Percentiles rank a stretch among this genome's conserved stretches.
Evolutionary conservation across 2,888 invertebrate genomes (phyloP).

Genomic region (Enchytraeus crypticus): DNA sequence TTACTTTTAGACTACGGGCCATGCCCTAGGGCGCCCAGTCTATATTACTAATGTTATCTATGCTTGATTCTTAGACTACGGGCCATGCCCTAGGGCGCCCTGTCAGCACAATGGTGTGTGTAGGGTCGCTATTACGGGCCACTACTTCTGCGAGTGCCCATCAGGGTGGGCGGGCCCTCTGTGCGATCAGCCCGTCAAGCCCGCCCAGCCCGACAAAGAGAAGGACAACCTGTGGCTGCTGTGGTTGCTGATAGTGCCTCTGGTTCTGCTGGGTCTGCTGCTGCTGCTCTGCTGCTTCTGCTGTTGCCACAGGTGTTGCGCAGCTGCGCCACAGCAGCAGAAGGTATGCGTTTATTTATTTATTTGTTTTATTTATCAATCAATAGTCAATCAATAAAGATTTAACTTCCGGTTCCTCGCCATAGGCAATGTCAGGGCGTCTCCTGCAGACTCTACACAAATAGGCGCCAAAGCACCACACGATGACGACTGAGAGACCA

Average conservation of each 20-base stretch:
- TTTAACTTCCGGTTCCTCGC: too few species aligned
- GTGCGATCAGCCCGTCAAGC: neutral
- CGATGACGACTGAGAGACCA: too few species aligned
- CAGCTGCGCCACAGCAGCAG: neutral
- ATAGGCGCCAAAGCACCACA: too few species aligned
- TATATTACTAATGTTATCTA: too few species aligned
- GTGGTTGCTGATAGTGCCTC: slow-evolving; percentile 1
- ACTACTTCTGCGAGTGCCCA: slow-evolving; percentile 4
- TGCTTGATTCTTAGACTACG: too few species aligned
- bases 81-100: neutral
- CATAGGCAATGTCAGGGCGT: too few species aligned
- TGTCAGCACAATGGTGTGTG: slow-evolving; percentile 2
- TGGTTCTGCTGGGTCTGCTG: neutral
- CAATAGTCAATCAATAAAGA: too few species aligned
- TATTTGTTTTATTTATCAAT: too few species aligned
- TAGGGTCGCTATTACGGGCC: neutral
- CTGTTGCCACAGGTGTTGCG: slow-evolving; percentile 1
- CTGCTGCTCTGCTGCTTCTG: neutral
- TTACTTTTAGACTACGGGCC: slow-evolving; percentile 10
- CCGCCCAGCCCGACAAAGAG: neutral
- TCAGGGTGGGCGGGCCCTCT: neutral
- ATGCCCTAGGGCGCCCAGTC: neutral
- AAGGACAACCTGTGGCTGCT: neutral
- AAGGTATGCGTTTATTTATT: neutral
- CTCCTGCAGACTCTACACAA: too few species aligned